phyloP scores from a whole-genome alignment of 2,113 vertebrate genomes.

The Clinocottus analis region DNA sequence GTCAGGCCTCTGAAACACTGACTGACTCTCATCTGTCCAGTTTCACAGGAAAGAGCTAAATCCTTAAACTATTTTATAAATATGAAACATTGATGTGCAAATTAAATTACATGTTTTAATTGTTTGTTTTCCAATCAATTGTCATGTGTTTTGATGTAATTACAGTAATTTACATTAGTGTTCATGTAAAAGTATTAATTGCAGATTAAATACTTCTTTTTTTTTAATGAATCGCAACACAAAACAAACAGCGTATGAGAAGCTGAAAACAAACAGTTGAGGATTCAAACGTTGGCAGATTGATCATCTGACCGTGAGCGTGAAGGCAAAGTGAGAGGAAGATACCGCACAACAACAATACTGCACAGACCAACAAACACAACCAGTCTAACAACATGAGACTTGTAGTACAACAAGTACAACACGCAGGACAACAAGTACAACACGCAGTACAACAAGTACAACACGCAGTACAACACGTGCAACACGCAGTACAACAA shows the following conservation, averaged over 20 bases:
- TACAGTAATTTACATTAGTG: neutral
- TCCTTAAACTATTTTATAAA: neutral
- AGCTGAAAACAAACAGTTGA: neutral
- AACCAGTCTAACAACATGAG: too few species aligned
- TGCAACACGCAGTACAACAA: too few species aligned
- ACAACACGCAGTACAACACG: too few species aligned
- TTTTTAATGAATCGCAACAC: neutral
- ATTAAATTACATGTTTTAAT: neutral
- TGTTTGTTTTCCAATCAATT: neutral
- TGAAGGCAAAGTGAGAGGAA: slow-evolving; percentile 42
- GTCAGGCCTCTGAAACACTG: slow-evolving; percentile 54
- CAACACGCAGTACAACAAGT: too few species aligned
- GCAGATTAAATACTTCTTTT: slow-evolving; percentile 9
- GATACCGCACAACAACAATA: slow-evolving; percentile 19
- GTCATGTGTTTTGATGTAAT: neutral
- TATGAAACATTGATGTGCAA: neutral
- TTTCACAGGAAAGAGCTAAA: neutral
- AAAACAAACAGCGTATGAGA: neutral
- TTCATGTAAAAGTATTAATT: neutral
- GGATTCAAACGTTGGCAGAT: slow-evolving; percentile 38
- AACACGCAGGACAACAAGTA: too few species aligned
- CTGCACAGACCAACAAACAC: too few species aligned
- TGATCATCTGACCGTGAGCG: slow-evolving; percentile 37
- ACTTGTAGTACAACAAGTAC: too few species aligned
- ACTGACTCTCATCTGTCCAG: slow-evolving; percentile 27